Evolutionary conservation across 2,797 vertebrate species (phyloP), one percentile per base, ranked within the genome.

Genomic region (Chelmon rostratus): DNA sequence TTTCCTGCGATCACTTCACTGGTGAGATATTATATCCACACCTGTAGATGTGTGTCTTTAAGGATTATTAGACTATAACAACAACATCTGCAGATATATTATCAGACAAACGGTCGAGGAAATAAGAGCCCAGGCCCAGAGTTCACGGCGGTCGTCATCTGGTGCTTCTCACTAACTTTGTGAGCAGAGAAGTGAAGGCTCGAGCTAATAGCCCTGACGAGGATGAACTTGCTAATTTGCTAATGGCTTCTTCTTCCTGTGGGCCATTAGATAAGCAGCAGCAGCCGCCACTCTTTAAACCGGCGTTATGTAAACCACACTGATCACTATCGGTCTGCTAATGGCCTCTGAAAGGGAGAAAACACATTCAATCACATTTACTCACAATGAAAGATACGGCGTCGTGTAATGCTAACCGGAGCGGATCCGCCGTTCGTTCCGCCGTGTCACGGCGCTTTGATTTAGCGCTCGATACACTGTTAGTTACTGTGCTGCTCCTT

Each of bases 191-290:
- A 80, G 74, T 75, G 72, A 84, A 85, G 53, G 65, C 76, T 58
- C 1, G 7, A 33, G 61, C 81, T 86, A 88, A 87, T 76, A 85
- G 77, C 75, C 69, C 76, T 85, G 81, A 88, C 73, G 44, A 84
- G 78, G 86, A 87, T 76, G 77, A 76, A 88, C 88, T 85, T 87
- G 90, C 78, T 92, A 88, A 93, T 91, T 88, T 85, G 80, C 84
- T 90, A 89, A 92, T 91, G 88, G 88, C 79, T 67, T 82, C 85
- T 77, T 82, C 83, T 91, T 91, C 91, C 88, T 88, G 89, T 90
- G 89, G 89, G 79, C 83, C 82, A 81, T 91, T 88, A 87, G 91
- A 88, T 84, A 76, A 90, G 85, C 83, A 82, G 86, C 73, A 84
- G 73, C 85, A 78, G 83, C 85, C 80, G 44, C 52, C 52, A 53